These are phyloP conservation scores for Cottus gobio DNA, from an alignment of 2,113 vertebrate species.

Conservation along the genomic window DNA sequence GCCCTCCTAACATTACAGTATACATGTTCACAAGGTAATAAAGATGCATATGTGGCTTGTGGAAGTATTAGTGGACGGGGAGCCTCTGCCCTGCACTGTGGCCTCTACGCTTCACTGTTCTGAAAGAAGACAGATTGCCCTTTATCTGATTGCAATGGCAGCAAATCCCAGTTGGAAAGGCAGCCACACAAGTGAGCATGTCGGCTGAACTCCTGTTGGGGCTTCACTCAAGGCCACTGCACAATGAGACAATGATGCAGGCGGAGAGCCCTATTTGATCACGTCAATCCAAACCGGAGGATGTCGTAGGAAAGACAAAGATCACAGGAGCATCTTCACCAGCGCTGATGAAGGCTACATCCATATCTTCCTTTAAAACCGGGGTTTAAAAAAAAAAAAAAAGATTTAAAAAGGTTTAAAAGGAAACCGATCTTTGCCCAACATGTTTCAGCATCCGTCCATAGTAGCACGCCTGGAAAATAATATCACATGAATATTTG, in stretches of 20 bases:
- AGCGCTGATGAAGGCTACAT: too few species aligned
- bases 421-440: too few species aligned
- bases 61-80: neutral
- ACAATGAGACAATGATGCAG: conserved; percentile 18
- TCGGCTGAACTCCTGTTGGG: neutral
- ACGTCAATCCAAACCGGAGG: neutral
- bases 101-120: neutral
- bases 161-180: neutral
- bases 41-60: neutral
- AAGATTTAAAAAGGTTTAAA: too few species aligned
- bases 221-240: neutral
- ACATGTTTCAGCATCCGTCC: too few species aligned
- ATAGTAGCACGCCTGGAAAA: too few species aligned
- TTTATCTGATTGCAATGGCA: neutral
- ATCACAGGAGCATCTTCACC: too few species aligned
- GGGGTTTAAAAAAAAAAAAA: too few species aligned
- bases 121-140: neutral
- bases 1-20: neutral
- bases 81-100: neutral
- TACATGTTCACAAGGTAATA: neutral
- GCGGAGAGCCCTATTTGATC: conserved; percentile 10
- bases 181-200: conserved; percentile 15
- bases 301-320: neutral
- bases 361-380: too few species aligned
- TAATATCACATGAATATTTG: too few species aligned